A percentile compares a stretch with the other conserved stretches of the same genome.
These are phyloP conservation scores for Lasioglossum oenotherae DNA, from an alignment of 2,888 invertebrate species.

Conservation along the genomic window DNA sequence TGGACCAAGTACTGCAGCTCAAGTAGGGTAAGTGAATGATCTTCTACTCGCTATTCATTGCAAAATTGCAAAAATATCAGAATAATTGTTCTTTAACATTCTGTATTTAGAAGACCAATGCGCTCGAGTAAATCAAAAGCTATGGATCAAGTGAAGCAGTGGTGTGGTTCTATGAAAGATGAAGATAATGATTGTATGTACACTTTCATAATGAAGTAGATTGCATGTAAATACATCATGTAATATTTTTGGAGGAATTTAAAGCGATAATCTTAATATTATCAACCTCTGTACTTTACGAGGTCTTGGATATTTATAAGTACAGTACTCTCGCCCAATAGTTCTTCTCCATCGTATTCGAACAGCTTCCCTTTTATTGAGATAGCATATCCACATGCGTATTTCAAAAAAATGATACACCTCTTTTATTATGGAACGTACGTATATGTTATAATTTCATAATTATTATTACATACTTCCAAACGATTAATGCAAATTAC, in stretches of 20 bases:
- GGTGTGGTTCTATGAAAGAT: conserved; percentile 90
- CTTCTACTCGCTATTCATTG: conserved; percentile 4
- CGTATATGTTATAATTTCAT: not conserved
- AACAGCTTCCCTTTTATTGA: not conserved
- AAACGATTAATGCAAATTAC: not conserved
- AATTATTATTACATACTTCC: not conserved
- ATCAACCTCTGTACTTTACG: not conserved
- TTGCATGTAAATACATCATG: not conserved
- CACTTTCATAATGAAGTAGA: conserved; percentile 12
- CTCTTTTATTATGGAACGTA: not conserved
- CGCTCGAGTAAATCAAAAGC: conserved; percentile 93
- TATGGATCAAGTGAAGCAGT: conserved; percentile 92
- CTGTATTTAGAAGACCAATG: conserved; percentile 87
- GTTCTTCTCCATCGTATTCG: not conserved
- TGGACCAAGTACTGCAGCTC: conserved; percentile 80
- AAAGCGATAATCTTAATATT: not conserved
- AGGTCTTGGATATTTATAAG: not conserved
- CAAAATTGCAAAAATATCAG: not conserved
- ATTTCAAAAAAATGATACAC: not conserved
- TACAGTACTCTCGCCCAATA: not conserved
- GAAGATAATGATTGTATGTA: conserved; percentile 83
- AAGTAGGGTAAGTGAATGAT: conserved; percentile 74
- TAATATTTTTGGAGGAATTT: not conserved
- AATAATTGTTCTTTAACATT: not conserved
- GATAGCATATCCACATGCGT: not conserved